These are phyloP conservation scores for Acronicta leporina DNA, from an alignment of 2,888 invertebrate species.

Conservation along the genomic window DNA sequence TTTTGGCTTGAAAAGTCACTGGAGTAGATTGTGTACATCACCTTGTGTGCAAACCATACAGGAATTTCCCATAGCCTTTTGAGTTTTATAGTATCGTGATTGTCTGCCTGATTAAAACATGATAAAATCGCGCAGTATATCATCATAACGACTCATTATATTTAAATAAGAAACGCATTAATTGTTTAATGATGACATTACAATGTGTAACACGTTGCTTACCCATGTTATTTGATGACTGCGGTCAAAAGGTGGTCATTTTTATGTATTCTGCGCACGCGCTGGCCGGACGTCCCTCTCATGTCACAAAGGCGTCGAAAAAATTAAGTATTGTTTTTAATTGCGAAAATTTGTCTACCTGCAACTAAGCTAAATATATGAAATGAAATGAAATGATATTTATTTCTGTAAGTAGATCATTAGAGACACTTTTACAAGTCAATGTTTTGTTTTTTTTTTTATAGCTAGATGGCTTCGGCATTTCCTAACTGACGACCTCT, in stretches of 20 bases:
- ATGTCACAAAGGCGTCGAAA: neutral
- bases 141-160: conserved; percentile 41
- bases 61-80: neutral
- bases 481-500: too few species aligned
- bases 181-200: conserved; percentile 31
- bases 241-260: conserved; percentile 2
- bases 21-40: neutral
- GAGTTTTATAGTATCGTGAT: neutral
- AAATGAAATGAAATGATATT: too few species aligned
- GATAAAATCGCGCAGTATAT: conserved; percentile 29
- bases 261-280: neutral
- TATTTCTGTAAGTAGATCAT: too few species aligned
- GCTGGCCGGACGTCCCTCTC: neutral
- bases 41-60: neutral
- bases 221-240: neutral
- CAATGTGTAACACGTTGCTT: conserved; percentile 11
- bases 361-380: too few species aligned
- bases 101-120: conserved; percentile 11
- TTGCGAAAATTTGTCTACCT: too few species aligned
- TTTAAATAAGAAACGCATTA: conserved; percentile 25
- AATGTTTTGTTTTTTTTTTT: too few species aligned
- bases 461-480: too few species aligned
- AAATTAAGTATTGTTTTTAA: too few species aligned
- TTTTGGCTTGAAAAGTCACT: neutral
- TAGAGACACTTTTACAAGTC: too few species aligned